Base-by-base conservation (phyloP, 1,140 invertebrate genomes). In the Rhopalosiphum padi region DNA sequence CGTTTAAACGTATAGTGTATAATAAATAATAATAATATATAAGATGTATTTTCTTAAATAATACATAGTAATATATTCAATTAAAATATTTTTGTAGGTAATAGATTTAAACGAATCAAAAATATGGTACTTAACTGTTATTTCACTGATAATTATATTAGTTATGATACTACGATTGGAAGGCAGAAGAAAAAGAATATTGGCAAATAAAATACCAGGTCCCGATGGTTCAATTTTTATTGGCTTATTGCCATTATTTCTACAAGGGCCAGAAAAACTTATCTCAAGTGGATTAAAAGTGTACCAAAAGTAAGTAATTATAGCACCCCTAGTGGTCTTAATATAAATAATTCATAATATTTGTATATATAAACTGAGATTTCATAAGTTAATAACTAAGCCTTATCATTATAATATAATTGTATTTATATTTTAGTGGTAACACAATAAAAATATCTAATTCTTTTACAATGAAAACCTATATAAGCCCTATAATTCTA, bases 191-290 rank as follows among this genome's bases (percentile, higher is more conserved):
- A 93, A 86, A 93, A 21, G 43, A 53, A 41, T 30, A 43, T 86
- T 93, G 30, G 77, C 77, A 35, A 86, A 55, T 30, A 46, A 37
- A 93, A 85, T 93, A 55, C 82, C 91, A 0, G 91, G 91, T n/a
- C 91, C 91, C 3, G 82, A 86, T 30, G 91, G 91, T 30, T n/a
- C 21, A 1, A 55, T 53, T 37, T 23, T 93, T 23, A 22, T 85
- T 85, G 91, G 91, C 1, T 7, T 93, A 25, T 35, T 93, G 55
- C 77, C 91, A 53, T 18, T 93, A 53, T 43, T 93, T 22, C 18
- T 85, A 86, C 35, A 41, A 41, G 77, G 46, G 11, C 91, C 91
- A n/a, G 91, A 93, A 85, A 43, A 85, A 55, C 5, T 93, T 37
- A 37, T 93, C 4, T 22, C 15, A 55, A 21, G 53, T 11, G 91